Evolutionary conservation across 2,888 invertebrate species (phyloP).

Genomic region (Synergus itoensis): DNA sequence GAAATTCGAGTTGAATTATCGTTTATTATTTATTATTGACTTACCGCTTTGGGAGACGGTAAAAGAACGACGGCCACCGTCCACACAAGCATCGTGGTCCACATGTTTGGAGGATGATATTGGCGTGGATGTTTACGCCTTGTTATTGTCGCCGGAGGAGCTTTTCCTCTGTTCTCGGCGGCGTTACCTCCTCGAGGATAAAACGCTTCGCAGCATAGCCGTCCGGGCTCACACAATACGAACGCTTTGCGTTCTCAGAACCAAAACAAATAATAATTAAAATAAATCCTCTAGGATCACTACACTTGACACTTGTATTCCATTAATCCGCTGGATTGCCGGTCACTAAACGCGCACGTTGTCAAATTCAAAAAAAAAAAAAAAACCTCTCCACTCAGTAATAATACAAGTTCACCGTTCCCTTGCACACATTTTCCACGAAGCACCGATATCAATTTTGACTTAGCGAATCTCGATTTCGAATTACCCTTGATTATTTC

Average conservation of each 20-base stretch:
- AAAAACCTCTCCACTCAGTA: constrained; percentile 3
- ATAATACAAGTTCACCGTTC: constrained; percentile 16
- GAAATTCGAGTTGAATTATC: neutral
- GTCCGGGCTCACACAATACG: constrained; percentile 24
- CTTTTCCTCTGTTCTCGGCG: constrained; percentile 51
- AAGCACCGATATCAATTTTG: constrained; percentile 29
- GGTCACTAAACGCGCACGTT: constrained; percentile 40
- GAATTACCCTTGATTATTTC: neutral
- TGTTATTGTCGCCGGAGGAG: constrained; percentile 53
- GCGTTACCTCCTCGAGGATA: constrained; percentile 55
- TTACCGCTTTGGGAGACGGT: constrained; percentile 72
- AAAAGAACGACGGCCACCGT: constrained; percentile 72
- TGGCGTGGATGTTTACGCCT: constrained; percentile 63
- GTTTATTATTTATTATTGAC: constrained; percentile 47
- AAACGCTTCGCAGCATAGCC: constrained; percentile 53
- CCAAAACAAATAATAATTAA: constrained; percentile 6
- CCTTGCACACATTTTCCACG: constrained; percentile 32
- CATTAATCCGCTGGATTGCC: constrained; percentile 34
- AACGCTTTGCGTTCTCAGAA: neutral
- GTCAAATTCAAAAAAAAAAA: constrained; percentile 19
- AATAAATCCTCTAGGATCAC: constrained; percentile 33
- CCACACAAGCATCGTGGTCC: constrained; percentile 75
- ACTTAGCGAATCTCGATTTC: neutral
- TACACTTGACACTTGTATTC: constrained; percentile 40
- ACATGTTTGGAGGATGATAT: constrained; percentile 70